A percentile compares a stretch with the other conserved stretches of the same genome.
These are phyloP conservation scores for Drosophila atroscutellata DNA, from an alignment of 2,888 invertebrate species.

Conservation along the genomic window DNA sequence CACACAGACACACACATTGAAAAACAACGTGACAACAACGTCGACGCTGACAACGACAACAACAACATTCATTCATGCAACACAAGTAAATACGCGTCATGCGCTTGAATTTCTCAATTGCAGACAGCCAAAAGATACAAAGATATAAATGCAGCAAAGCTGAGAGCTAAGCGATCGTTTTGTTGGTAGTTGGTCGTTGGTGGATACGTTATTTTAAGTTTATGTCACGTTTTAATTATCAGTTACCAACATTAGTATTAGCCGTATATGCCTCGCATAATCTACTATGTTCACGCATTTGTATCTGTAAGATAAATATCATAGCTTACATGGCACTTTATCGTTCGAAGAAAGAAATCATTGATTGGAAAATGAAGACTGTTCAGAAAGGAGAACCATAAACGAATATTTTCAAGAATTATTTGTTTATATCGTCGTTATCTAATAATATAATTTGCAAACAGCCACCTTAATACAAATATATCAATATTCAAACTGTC, in stretches of 20 bases:
- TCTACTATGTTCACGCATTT: slow-evolving; percentile 8
- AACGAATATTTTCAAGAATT: background rate
- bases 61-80: slow-evolving; percentile 69
- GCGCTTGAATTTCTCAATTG: slow-evolving; percentile 59
- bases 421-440: background rate
- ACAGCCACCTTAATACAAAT: background rate
- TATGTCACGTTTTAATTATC: slow-evolving; percentile 34
- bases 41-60: slow-evolving; percentile 5
- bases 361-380: background rate
- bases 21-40: slow-evolving; percentile 53
- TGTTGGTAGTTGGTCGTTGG: background rate
- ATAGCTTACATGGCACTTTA: slow-evolving; percentile 40
- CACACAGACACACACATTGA: slow-evolving; percentile 27
- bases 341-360: slow-evolving; percentile 17
- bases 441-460: background rate
- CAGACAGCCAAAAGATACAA: slow-evolving; percentile 55
- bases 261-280: slow-evolving; percentile 15
- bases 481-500: background rate
- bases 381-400: background rate
- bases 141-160: slow-evolving; percentile 36
- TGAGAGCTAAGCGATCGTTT: slow-evolving; percentile 2
- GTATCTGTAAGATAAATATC: slow-evolving; percentile 32
- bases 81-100: slow-evolving; percentile 57
- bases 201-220: background rate
- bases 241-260: slow-evolving; percentile 28